Evolutionary conservation across 1,140 invertebrate species (phyloP).

Genomic region (Apocrypta bakeri): DNA sequence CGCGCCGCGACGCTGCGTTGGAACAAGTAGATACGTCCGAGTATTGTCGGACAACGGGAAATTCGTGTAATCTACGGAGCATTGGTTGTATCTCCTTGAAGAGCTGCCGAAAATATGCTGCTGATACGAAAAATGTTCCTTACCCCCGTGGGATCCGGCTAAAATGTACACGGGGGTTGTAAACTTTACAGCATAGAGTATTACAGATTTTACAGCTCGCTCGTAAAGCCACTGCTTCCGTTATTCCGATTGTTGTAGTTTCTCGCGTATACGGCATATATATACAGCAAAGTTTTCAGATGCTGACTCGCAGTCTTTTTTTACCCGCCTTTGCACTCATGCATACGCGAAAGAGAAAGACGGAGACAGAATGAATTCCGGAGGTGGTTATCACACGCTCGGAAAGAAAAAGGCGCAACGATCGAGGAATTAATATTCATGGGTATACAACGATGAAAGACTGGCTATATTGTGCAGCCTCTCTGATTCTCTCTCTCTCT

Average conservation of each 20-base stretch:
- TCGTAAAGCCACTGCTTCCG: background rate
- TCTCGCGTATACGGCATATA: background rate
- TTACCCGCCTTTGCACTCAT: no score
- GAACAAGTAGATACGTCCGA: background rate
- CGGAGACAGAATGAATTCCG: no score
- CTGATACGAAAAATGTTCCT: background rate
- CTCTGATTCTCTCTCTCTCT: no score
- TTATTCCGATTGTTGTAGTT: background rate
- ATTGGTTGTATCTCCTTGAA: no score
- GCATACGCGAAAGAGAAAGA: background rate
- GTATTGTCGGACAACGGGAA: background rate
- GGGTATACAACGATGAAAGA: no score
- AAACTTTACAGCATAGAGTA: conserved; percentile 18
- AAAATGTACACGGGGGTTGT: background rate
- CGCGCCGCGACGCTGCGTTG: no score
- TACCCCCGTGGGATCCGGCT: background rate
- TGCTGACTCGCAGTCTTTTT: conserved; percentile 2
- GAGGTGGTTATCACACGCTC: no score
- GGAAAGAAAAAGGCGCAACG: no score
- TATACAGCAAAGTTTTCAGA: conserved; percentile 11
- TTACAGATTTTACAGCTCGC: conserved; percentile 33
- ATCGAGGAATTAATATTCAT: no score
- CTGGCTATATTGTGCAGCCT: no score
- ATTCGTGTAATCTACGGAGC: background rate
- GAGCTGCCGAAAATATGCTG: background rate